Base-by-base conservation (phyloP, 1,140 invertebrate species). In the Panagrolaimus sp. region DNA sequence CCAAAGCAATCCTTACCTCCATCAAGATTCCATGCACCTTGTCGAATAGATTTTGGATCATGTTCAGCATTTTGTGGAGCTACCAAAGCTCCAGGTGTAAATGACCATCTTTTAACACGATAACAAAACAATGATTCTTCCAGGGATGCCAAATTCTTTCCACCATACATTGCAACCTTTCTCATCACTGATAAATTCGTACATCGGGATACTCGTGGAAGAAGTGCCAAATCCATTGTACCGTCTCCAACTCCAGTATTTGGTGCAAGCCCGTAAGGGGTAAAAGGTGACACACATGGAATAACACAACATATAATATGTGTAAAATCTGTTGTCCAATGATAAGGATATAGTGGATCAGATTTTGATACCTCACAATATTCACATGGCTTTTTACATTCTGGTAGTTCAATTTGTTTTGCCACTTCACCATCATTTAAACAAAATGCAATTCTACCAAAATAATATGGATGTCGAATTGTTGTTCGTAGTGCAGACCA, bases 401-500 rank as follows among this genome's bases (percentile, higher is more conserved):
- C 38, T 25, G 81, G 80, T 11, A 82, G 66, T 45, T 78, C 72
- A 14, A 53, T 16, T 0, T 14, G 45, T 48, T 74, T 63, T 1
- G 62, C 70, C 1, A 57, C 23, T 74, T 74, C 47, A 69, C 65
- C 25, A 64, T 78, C 16, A 83, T 44, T n/a, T 72, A 67, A 65
- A 16, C 51, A 25, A 27, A 81, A 81, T 5, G 75, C 72, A 46
- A 81, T 77, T 5, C 77, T 63, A 13, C 79, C 80, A 65, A 68
- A 77, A 51, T 80, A 80, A 14, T 74, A 78, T 9, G 79, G 79
- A 72, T 80, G 77, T 23, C 78, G 72, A 43, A 80, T 74, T 44
- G 80, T 82, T 8, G 79, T 82, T n/a, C 77, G 70, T 9, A 81
- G 63, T 20, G 76, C 78, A 62, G 89, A 89, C 84, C 89, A 91